Evolutionary conservation across 92 coral and sea anemone genomes (phyloP).

Genomic region (Palythoa heliodiscus): DNA sequence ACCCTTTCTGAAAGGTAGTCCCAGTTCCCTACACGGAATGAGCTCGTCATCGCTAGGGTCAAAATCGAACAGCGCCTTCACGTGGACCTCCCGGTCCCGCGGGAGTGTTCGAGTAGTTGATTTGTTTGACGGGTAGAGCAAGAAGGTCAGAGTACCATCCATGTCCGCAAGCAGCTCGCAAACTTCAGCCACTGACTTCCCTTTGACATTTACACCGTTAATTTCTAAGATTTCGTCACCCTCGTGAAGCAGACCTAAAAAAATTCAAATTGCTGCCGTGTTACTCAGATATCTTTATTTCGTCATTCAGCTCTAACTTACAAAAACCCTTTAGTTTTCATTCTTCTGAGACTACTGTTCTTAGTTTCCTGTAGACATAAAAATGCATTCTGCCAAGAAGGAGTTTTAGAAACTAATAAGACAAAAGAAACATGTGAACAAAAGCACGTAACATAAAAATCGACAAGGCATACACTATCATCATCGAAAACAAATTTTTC

Average conservation of each 20-base stretch:
- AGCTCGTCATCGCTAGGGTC: slow-evolving; percentile 94
- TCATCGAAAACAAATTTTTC: neutral
- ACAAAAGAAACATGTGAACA: neutral
- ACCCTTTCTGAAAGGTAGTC: slow-evolving; percentile 87
- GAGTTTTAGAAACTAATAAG: neutral
- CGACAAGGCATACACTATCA: neutral
- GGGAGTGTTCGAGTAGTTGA: slow-evolving; percentile 59
- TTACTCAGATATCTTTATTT: neutral
- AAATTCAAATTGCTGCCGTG: neutral
- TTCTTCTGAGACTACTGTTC: neutral
- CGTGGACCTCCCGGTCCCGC: slow-evolving; percentile 82
- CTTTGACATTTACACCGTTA: slow-evolving; percentile 94
- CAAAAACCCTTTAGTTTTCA: neutral
- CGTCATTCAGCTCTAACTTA: neutral
- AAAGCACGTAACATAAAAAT: neutral
- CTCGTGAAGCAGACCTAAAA: slow-evolving; percentile 58
- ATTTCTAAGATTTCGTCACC: slow-evolving; percentile 98
- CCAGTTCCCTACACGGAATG: slow-evolving; percentile 96
- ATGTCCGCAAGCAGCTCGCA: slow-evolving; percentile 96
- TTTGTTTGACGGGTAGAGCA: slow-evolving; percentile 86
- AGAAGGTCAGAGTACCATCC: slow-evolving; percentile 94
- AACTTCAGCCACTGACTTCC: slow-evolving; percentile 88
- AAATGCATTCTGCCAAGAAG: neutral
- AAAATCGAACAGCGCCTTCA: slow-evolving; percentile 90
- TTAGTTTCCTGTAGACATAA: neutral